These are phyloP conservation scores for Rhagonycha lutea DNA, from an alignment of 2,888 invertebrate species.

Conservation along the genomic window DNA sequence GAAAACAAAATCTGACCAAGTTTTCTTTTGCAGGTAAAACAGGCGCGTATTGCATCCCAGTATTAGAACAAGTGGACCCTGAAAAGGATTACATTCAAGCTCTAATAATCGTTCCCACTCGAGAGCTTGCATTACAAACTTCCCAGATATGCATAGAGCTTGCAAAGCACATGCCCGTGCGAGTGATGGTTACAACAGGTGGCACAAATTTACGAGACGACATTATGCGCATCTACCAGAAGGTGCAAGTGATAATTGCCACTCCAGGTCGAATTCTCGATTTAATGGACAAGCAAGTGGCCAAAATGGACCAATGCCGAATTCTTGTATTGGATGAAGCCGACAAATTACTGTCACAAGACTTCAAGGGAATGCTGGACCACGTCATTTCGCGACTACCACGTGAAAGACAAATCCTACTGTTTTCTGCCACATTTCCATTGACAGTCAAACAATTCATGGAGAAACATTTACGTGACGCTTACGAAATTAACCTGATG, in stretches of 20 bases:
- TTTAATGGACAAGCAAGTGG: slow-evolving; percentile 94
- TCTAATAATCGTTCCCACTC: slow-evolving; percentile 96
- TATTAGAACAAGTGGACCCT: slow-evolving; percentile 92
- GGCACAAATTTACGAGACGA: slow-evolving; percentile 97
- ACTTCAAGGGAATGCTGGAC: slow-evolving; percentile 98
- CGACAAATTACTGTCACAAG: slow-evolving; percentile 97
- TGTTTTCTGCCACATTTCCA: slow-evolving; percentile 99
- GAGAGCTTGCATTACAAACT: slow-evolving; percentile 98
- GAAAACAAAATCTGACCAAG: not conserved
- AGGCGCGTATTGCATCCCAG: slow-evolving; percentile 98
- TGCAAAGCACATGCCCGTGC: slow-evolving; percentile 94
- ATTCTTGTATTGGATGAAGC: slow-evolving; percentile 98
- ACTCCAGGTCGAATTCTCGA: slow-evolving; percentile 99
- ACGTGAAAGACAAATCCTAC: slow-evolving; percentile 92
- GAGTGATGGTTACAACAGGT: slow-evolving; percentile 99
- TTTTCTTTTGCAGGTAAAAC: slow-evolving; percentile 69
- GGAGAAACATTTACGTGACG: slow-evolving; percentile 95
- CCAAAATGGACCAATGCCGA: slow-evolving; percentile 91
- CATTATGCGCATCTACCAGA: slow-evolving; percentile 98
- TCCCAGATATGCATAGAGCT: slow-evolving; percentile 99
- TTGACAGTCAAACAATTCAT: slow-evolving; percentile 98
- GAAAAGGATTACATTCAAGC: slow-evolving; percentile 95
- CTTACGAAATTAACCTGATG: slow-evolving; percentile 99
- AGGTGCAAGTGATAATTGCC: slow-evolving; percentile 98
- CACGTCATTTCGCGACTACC: slow-evolving; percentile 94